Evolutionary conservation across 2,888 invertebrate species (phyloP), one percentile per base, ranked within the genome.

Genomic region (Eupithecia subumbrata): DNA sequence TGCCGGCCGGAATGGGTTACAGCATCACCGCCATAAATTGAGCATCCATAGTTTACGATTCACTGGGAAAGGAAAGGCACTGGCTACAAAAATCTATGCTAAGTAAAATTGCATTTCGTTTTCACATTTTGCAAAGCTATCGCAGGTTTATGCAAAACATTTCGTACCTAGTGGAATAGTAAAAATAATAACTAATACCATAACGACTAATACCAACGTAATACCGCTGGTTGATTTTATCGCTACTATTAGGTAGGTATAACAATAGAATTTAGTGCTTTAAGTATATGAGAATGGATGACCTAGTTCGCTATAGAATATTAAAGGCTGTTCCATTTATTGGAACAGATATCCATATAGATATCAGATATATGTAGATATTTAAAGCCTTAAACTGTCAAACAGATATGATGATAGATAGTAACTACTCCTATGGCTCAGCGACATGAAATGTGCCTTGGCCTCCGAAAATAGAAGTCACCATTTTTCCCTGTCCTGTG

Each of bases 1-100:
- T 93, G 89, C 89, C 87, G 84, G 86, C 86, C 89, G 90, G 89
- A 92, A 92, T 90, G 87, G 92, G 91, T 89, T 89, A 91, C 89
- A 89, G 88, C 89, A 88, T 89, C 88, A 90, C 84, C 86, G 84
- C 92, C 88, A 93, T 94, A 94, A 93, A 94, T 93, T 91, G 92
- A 86, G 91, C 87, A 90, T 92, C 90, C 90, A 91, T 90, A 90
- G 88, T 93, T 93, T 93, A 93, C 92, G 91, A 92, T 88, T 88
- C 88, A 83, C 88, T 88, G 87, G 86, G 89, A 91, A 89, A 91
- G 92, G 91, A 89, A 89, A 86, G 66, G 72, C 84, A 82, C 78
- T 83, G 85, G 84, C 84, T 84, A 77, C 66, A 72, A 74, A 71
- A 71, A 67, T 37, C 30, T 40, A 56, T 76, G 30, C 56, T 66